Evolutionary conservation across 53 echinoderm and acorn worm genomes (phyloP).

Genomic region (Mesocentrotus franciscanus): DNA sequence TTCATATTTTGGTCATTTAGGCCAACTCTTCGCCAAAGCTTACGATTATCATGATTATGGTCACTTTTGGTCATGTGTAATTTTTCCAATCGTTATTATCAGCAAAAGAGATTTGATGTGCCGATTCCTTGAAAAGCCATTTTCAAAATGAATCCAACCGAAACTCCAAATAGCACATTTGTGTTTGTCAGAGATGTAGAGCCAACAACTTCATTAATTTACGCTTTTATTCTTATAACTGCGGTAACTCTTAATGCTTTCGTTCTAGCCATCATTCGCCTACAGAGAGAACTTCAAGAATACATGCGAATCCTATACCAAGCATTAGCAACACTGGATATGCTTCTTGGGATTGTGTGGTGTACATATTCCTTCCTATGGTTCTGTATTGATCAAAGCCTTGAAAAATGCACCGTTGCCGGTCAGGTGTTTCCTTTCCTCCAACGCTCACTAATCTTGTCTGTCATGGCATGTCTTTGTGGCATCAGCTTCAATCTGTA

Average conservation of each 20-base stretch:
- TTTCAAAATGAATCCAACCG: neutral
- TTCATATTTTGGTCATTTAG: no score
- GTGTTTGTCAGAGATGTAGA: neutral
- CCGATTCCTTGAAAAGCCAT: no score
- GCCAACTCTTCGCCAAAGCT: no score
- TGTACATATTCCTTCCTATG: neutral
- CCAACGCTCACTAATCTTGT: neutral
- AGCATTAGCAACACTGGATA: neutral
- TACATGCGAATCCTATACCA: constrained; percentile 27
- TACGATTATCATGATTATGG: no score
- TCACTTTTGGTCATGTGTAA: no score
- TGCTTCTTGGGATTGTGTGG: constrained; percentile 6
- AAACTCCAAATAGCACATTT: neutral
- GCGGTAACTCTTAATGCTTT: neutral
- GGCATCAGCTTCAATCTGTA: constrained; percentile 37
- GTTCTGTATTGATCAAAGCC: neutral
- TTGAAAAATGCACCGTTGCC: neutral
- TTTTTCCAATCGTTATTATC: no score
- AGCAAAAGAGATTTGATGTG: no score
- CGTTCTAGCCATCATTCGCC: neutral
- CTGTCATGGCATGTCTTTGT: neutral
- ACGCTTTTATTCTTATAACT: neutral
- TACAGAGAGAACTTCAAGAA: constrained; percentile 8
- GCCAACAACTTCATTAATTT: neutral
- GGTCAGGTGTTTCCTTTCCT: constrained; percentile 30